These are phyloP conservation scores for Premnoplex brunnescens DNA, from an alignment of 2,797 vertebrate species.

Conservation along the genomic window DNA sequence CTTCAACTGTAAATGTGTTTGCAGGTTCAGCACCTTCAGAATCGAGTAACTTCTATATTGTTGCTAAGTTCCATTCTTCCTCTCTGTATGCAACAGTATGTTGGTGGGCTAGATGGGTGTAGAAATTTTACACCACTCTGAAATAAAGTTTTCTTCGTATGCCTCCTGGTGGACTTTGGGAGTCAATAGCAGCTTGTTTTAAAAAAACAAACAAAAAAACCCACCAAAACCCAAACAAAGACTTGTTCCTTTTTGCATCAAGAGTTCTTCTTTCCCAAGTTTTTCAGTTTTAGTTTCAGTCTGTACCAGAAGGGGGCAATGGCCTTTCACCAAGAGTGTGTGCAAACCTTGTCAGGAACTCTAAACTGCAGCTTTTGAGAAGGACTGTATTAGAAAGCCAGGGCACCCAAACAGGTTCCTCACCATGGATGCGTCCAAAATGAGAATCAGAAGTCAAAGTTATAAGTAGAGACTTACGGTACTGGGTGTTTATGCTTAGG, in stretches of 20 bases:
- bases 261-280: neutral
- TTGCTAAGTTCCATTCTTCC: neutral
- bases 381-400: neutral
- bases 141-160: neutral
- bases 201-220: neutral
- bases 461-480: neutral
- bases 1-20: neutral
- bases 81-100: neutral
- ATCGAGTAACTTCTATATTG: neutral
- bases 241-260: neutral
- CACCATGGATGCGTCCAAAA: neutral
- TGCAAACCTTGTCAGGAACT: neutral
- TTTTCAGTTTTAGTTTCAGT: neutral
- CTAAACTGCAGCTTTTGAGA: neutral
- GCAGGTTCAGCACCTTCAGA: neutral
- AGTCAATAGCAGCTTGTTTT: neutral
- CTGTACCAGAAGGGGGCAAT: constrained; percentile 8
- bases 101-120: neutral
- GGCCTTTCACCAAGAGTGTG: neutral
- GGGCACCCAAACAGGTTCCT: neutral
- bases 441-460: neutral
- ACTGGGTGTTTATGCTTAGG: neutral
- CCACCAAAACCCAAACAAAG: neutral
- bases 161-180: neutral
- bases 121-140: neutral